phyloP scores from a whole-genome alignment of 2,113 vertebrate species.

The Oreochromis aureus region DNA sequence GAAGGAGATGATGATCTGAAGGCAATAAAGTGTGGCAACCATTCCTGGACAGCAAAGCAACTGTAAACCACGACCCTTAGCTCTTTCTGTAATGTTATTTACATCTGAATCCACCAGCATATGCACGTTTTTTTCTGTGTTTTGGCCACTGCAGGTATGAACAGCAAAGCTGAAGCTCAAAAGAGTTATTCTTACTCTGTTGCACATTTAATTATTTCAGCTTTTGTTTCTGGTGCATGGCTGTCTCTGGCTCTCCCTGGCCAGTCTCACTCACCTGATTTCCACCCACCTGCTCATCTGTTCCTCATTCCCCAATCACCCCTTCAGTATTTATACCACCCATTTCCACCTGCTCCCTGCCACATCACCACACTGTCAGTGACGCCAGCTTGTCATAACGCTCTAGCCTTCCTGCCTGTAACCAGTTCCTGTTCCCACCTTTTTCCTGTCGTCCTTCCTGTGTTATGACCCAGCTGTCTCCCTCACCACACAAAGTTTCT shows the following conservation, averaged over 20 bases:
- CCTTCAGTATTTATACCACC: not conserved
- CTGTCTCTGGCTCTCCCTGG: not conserved
- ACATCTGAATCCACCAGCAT: not conserved
- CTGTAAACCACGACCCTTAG: not conserved
- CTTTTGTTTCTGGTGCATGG: not conserved
- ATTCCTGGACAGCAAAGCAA: not conserved
- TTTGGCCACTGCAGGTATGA: rapidly evolving
- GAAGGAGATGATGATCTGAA: not conserved
- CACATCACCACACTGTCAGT: not conserved
- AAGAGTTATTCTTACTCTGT: not conserved
- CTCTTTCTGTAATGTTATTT: not conserved
- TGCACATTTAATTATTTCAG: not conserved
- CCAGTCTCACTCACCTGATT: not conserved
- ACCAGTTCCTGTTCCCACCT: not conserved
- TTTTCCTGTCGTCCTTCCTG: not conserved
- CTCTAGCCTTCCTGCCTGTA: not conserved
- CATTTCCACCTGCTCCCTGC: not conserved
- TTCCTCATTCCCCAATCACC: not conserved
- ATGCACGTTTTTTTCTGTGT: not conserved
- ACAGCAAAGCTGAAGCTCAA: rapidly evolving
- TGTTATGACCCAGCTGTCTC: not conserved
- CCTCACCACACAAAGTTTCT: not conserved
- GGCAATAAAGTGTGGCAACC: not conserved
- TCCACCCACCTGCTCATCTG: not conserved
- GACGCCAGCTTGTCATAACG: not conserved